A percentile compares a stretch with the other conserved stretches of the same genome.
Conservation (phyloP, 2,888 invertebrate genomes). For the Dolomedes plantarius region DNA sequence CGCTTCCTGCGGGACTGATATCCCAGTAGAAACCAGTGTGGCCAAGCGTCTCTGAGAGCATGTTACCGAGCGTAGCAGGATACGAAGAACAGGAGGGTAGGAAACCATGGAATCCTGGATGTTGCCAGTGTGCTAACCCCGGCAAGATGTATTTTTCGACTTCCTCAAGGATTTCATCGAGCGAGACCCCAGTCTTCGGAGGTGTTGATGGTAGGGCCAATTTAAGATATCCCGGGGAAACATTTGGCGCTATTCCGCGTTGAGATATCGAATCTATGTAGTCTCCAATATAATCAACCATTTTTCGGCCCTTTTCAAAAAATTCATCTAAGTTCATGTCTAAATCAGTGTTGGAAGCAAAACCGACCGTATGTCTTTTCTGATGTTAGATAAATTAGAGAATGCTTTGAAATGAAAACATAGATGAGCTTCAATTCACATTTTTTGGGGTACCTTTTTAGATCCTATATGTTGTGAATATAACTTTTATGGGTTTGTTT, state of each 20-base stretch:
- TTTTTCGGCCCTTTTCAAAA: slow-evolving; percentile 89
- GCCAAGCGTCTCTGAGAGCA: slow-evolving; percentile 96
- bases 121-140: slow-evolving; percentile 83
- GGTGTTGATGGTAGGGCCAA: slow-evolving; percentile 87
- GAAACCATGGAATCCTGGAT: slow-evolving; percentile 98
- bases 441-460: too few relatives aligned
- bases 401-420: too few relatives aligned
- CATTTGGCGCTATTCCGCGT: slow-evolving; percentile 89
- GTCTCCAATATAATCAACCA: slow-evolving; percentile 96
- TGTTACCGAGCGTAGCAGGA: slow-evolving; percentile 97
- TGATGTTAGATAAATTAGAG: too few relatives aligned
- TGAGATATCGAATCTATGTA: slow-evolving; percentile 87
- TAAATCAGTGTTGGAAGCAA: too few relatives aligned
- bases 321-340: slow-evolving; percentile 92
- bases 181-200: slow-evolving; percentile 87
- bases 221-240: slow-evolving; percentile 92
- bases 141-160: slow-evolving; percentile 94
- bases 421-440: too few relatives aligned
- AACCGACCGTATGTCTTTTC: too few relatives aligned
- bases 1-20: slow-evolving; percentile 97
- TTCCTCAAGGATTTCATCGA: slow-evolving; percentile 92
- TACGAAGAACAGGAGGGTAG: slow-evolving; percentile 99
- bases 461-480: too few relatives aligned
- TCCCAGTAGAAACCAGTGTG: slow-evolving; percentile 91
- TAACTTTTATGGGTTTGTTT: too few relatives aligned